Evolutionary conservation across 2,888 invertebrate species (phyloP).

Genomic region (Rosalia funebris): DNA sequence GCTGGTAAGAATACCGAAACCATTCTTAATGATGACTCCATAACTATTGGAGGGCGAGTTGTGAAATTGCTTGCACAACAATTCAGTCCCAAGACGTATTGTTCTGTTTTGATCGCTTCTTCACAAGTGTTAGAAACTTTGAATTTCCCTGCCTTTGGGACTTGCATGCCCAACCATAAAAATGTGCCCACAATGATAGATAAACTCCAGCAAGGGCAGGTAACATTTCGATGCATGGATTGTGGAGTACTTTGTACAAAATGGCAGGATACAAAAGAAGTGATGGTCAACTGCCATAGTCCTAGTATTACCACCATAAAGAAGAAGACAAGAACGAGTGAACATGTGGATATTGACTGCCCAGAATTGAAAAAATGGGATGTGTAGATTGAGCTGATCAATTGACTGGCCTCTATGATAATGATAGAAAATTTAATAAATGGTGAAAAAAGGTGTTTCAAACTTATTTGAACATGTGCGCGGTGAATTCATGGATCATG

Average conservation of each 20-base stretch:
- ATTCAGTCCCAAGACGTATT: no score
- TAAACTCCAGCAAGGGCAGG: background rate
- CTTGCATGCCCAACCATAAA: background rate
- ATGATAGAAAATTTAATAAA: background rate
- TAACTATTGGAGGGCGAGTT: background rate
- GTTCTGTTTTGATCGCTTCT: no score
- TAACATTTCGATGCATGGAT: background rate
- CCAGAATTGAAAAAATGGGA: background rate
- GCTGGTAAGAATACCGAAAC: no score
- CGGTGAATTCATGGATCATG: background rate
- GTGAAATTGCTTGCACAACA: background rate
- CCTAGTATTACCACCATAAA: no score
- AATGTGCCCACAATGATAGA: background rate
- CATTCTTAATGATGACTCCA: no score
- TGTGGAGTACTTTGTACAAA: background rate
- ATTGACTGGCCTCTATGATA: background rate
- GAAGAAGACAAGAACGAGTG: no score
- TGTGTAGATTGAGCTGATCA: background rate
- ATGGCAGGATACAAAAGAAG: slow-evolving; percentile 8
- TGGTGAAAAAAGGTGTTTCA: no score
- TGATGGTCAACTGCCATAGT: slow-evolving; percentile 1
- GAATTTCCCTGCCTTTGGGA: no score
- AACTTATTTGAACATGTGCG: background rate
- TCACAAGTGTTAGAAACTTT: no score
- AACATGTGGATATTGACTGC: no score